Percentiles rank a stretch among this genome's conserved stretches.
These are phyloP conservation scores for Xanthostigma xanthostigma DNA, from an alignment of 2,888 invertebrate genomes.

Conservation along the genomic window DNA sequence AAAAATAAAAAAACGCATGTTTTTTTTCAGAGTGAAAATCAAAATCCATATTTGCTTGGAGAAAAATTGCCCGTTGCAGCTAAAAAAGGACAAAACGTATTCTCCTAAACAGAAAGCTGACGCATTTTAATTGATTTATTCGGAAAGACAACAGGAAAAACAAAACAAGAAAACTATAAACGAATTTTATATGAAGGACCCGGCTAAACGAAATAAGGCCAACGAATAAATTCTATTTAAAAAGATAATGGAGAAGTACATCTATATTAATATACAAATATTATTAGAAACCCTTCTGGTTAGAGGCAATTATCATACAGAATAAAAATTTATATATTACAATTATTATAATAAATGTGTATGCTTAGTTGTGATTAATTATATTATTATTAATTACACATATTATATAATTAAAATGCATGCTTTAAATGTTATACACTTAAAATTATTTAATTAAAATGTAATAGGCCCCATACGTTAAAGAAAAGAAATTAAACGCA, in stretches of 20 bases:
- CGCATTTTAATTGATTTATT: slow-evolving; percentile 8
- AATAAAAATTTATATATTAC: not conserved
- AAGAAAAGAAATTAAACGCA: slow-evolving; percentile 19
- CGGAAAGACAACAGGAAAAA: not conserved
- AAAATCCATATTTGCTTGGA: slow-evolving; percentile 71
- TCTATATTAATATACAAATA: not conserved
- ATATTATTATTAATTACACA: not conserved
- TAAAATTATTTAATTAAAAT: slow-evolving; percentile 7
- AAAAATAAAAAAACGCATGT: too few relatives aligned
- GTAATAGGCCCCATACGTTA: slow-evolving; percentile 24
- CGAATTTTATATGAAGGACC: not conserved
- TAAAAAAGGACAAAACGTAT: slow-evolving; percentile 73
- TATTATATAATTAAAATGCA: not conserved
- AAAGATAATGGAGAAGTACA: not conserved
- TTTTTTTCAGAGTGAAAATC: slow-evolving; percentile 36
- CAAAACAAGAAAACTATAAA: not conserved
- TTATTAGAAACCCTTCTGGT: not conserved
- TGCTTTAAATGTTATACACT: slow-evolving; percentile 8
- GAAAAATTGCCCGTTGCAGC: slow-evolving; percentile 83
- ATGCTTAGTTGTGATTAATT: not conserved
- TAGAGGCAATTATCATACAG: not conserved
- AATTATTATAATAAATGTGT: not conserved
- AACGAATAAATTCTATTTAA: too few relatives aligned
- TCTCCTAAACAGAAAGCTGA: slow-evolving; percentile 22
- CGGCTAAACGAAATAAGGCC: too few relatives aligned